Evolutionary conservation across 2,113 vertebrate genomes (phyloP), one percentile per base, ranked within the genome.

Genomic region (Ploceus nigricollis): DNA sequence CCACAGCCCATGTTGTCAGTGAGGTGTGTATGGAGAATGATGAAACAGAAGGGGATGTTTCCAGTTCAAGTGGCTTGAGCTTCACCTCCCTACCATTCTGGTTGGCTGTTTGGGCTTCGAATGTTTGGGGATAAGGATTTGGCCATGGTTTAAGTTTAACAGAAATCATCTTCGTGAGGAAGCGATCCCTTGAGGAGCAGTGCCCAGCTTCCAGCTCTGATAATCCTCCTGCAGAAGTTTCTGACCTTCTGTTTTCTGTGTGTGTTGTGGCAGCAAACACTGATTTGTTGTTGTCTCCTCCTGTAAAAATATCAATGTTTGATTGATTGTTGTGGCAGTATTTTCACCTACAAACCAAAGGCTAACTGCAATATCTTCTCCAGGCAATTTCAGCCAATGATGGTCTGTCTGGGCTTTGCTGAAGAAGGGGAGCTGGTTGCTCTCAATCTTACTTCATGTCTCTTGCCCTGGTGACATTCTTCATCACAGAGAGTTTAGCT

Each of bases 281-380:
- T 70, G 85, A 70, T 93, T 89, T 95, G 88, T 90, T 93, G 28
- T 44, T 85, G 73, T 80, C 57, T 95, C 25, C 39, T 94, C 33
- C 58, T 72, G 71, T 88, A 72, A 90, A 87, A 91, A 77, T 72
- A 83, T 33, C 88, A 78, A 14, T 71, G 57, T 75, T 81, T 94
- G 90, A 94, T 93, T 80, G 92, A 93, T 88, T 56, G 51, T 73
- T 89, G 64, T 64, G 92, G 68, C 53, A 40, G 25, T 83, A 35
- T 94, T 95, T 94, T 92, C 72, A 90, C 90, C 94, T 92, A 13
- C 44, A 83, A 89, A 94, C 72, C 76, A 90, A 78, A 96, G 92
- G 82, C 51, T 90, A 92, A 82, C 68, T 66, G 83, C 51, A 24
- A 1, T 73, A 82, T 83, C 58, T 77, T 94, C 68, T 94, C 53